Evolutionary conservation across 2,888 invertebrate genomes (phyloP).

Genomic region (Amiota mariae): DNA sequence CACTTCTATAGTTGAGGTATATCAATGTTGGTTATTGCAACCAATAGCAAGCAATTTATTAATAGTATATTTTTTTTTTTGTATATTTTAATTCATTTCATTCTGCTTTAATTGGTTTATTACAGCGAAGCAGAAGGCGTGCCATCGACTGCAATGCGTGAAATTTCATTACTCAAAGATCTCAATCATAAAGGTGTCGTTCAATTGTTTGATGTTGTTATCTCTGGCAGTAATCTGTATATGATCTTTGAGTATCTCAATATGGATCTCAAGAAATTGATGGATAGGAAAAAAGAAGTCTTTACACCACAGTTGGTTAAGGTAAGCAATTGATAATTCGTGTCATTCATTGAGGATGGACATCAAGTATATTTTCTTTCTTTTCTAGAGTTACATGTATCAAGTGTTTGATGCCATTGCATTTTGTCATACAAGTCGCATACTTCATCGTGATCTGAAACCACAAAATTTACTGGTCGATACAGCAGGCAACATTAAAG

Average conservation of each 20-base stretch:
- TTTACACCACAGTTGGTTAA: constrained; percentile 80
- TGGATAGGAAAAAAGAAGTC: constrained; percentile 81
- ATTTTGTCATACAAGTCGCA: constrained; percentile 91
- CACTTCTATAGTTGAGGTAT: no score
- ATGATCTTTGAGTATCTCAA: constrained; percentile 95
- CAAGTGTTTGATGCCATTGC: constrained; percentile 91
- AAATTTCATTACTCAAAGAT: constrained; percentile 94
- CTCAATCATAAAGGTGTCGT: constrained; percentile 93
- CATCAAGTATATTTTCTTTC: not conserved
- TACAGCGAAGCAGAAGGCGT: constrained; percentile 95
- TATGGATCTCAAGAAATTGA: constrained; percentile 92
- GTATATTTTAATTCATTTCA: not conserved
- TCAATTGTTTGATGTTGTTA: constrained; percentile 90
- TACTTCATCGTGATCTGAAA: constrained; percentile 94
- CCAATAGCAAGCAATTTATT: not conserved
- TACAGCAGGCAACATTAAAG: constrained; percentile 87
- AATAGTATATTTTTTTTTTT: constrained; percentile 9
- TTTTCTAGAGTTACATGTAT: constrained; percentile 82
- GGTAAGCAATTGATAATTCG: constrained; percentile 72
- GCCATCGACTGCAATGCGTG: constrained; percentile 96
- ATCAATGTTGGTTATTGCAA: not conserved
- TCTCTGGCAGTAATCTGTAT: constrained; percentile 88
- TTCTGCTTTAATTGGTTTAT: constrained; percentile 17
- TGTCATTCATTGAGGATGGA: no score
- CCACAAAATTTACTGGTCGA: constrained; percentile 97